Conservation (phyloP, 2,113 vertebrate genomes). For the Equus przewalskii region DNA sequence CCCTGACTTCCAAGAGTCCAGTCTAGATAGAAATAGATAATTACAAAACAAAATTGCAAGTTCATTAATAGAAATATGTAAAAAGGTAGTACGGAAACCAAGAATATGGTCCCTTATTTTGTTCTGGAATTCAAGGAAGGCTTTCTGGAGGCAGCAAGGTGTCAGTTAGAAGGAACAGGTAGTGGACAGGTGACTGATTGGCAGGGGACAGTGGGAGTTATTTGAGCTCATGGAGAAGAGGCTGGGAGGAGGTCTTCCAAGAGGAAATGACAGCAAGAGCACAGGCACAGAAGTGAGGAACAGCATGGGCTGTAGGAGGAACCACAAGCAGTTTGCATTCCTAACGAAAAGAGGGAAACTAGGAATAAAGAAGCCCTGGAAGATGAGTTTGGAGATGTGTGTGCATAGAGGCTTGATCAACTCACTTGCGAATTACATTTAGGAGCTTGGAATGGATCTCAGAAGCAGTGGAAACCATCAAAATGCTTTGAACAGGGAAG, state of each 20-base stretch:
- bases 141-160: not conserved
- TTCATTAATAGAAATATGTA: not conserved
- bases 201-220: too few relatives aligned
- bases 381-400: accelerated
- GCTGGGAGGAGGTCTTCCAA: not conserved
- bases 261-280: accelerated
- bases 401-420: accelerated
- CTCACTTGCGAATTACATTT: not conserved
- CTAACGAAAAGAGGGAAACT: not conserved
- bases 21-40: not conserved
- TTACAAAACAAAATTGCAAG: not conserved
- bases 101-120: not conserved
- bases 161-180: not conserved
- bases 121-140: not conserved
- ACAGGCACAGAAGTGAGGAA: not conserved
- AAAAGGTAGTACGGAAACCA: not conserved
- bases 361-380: not conserved
- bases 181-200: not conserved
- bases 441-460: not conserved
- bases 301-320: not conserved
- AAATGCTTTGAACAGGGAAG: not conserved
- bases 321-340: not conserved
- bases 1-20: not conserved
- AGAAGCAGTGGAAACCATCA: not conserved
- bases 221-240: not conserved